Evolutionary conservation across 1,140 invertebrate species (phyloP), one percentile per base, ranked within the genome.

Genomic region (Globodera rostochiensis): DNA sequence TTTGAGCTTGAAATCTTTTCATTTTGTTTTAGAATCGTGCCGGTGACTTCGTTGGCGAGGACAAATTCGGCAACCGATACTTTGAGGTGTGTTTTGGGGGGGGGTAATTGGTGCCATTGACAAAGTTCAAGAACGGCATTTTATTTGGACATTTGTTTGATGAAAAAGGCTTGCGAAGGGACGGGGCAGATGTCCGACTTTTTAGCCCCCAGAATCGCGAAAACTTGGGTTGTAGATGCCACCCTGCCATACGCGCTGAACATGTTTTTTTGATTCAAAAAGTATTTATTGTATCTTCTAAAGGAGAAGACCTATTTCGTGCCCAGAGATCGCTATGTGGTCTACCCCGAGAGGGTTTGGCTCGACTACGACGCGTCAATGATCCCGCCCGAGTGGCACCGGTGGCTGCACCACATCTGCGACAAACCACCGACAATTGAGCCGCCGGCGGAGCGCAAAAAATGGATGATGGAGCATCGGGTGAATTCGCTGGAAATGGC

Each of bases 21-120:
- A 82, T 25, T 84, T 83, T 19, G 86, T 84, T 79, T 79, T 8
- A 76, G 21, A 87, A 50, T 21, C 84, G 84, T 36, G 69, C 46
- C 45, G 85, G 85, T 36, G 70, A 79, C 13, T 81, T 87, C 11
- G 92, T 98, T n/a, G 97, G 97, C n/a, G 93, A 92, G 80, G 97
- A 99, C 90, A 94, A 95, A 90, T 96, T 93, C 91, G 97, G 97
- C 53, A 99, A 99, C 91, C 96, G 94, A 90, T 99, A 99, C 90
- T 99, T 93, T 90, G 94, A 98, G 92, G 83, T 82, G 47, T 60
- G 25, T 36, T 36, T 36, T 36, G 36, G 36, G 36, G 2, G 36
- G 36, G 36, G 1, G 3, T n/a, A n/a, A 36, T 36, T 36, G 36
- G 36, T 36, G 36, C 36, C 36, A 36, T 36, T 36, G 36, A 36